phyloP scores from a whole-genome alignment of 2,888 invertebrate genomes.

The Helleia helle region DNA sequence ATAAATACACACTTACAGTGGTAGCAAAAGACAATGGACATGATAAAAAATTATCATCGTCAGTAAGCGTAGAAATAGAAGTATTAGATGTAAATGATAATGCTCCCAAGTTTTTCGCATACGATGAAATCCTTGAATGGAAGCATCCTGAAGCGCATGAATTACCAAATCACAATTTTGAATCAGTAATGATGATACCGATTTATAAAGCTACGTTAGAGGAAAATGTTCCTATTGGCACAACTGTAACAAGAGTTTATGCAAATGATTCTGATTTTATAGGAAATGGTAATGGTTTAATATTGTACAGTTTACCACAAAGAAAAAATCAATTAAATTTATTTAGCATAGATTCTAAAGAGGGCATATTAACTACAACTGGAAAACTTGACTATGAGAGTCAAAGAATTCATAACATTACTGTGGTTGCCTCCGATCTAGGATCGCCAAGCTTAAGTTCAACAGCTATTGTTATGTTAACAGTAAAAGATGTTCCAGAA shows the following conservation, averaged over 20 bases:
- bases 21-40: slow-evolving; percentile 83
- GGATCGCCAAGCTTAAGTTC: slow-evolving; percentile 88
- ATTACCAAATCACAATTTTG: slow-evolving; percentile 65
- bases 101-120: slow-evolving; percentile 84
- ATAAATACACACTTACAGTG: slow-evolving; percentile 81
- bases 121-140: slow-evolving; percentile 76
- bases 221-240: slow-evolving; percentile 84
- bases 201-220: slow-evolving; percentile 84
- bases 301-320: slow-evolving; percentile 83
- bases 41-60: slow-evolving; percentile 76
- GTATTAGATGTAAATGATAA: slow-evolving; percentile 90
- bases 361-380: slow-evolving; percentile 85
- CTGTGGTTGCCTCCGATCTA: slow-evolving; percentile 87
- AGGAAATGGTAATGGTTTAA: slow-evolving; percentile 90
- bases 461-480: slow-evolving; percentile 81
- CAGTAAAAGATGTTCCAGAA: slow-evolving; percentile 79
- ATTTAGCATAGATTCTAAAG: slow-evolving; percentile 89
- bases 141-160: slow-evolving; percentile 62
- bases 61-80: slow-evolving; percentile 86
- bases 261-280: slow-evolving; percentile 90
- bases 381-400: slow-evolving; percentile 82
- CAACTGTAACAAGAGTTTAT: slow-evolving; percentile 81
- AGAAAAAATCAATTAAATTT: slow-evolving; percentile 75
- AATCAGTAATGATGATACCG: slow-evolving; percentile 74
- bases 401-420: slow-evolving; percentile 79